Evolutionary conservation across 2,113 vertebrate genomes (phyloP).

Genomic region (Sapayoa aenigma): DNA sequence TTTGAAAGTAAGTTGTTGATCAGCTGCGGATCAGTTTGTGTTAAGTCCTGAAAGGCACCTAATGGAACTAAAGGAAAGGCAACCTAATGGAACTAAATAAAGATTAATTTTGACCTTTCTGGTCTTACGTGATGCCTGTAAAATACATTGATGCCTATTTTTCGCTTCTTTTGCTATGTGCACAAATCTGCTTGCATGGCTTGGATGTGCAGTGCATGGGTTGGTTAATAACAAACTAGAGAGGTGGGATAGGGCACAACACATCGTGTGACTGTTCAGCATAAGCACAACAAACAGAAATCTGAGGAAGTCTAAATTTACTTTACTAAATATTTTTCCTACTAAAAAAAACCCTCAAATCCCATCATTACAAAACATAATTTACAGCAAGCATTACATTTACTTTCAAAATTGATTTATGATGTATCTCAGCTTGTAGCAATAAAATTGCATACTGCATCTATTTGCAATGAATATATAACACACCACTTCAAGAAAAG

Average conservation of each 20-base stretch:
- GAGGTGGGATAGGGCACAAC: neutral
- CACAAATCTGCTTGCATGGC: neutral
- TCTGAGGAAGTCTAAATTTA: neutral
- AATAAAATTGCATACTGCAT: neutral
- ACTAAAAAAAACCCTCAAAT: neutral
- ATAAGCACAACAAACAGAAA: neutral
- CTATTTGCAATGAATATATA: neutral
- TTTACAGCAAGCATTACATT: neutral
- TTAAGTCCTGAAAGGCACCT: neutral
- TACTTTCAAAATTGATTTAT: neutral
- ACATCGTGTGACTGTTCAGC: accelerated
- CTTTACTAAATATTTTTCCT: neutral
- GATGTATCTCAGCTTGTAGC: neutral
- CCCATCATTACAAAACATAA: neutral
- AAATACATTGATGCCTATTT: neutral
- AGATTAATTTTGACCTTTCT: neutral
- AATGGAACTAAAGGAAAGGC: neutral
- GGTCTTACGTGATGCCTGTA: neutral
- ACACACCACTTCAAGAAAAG: neutral
- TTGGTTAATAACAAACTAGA: neutral
- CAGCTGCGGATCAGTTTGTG: neutral
- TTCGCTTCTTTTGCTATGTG: neutral
- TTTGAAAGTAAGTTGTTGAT: neutral
- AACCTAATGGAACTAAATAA: neutral
- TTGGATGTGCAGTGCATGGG: neutral